Base-by-base conservation (phyloP, 2,113 vertebrate genomes). In the Grallaria varia region DNA sequence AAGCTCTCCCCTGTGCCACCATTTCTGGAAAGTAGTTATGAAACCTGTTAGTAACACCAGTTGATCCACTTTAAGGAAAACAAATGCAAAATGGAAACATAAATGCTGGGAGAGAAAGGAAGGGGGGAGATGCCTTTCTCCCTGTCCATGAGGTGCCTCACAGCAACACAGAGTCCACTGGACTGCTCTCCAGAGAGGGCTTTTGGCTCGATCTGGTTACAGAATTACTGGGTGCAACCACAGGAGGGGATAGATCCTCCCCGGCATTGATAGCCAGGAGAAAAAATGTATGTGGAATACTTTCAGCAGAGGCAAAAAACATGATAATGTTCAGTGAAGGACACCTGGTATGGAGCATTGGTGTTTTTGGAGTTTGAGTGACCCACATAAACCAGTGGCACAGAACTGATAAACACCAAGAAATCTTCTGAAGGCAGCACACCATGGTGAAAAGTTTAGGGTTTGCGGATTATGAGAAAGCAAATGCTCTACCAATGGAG, bases 161-260 rank as follows among this genome's bases (percentile, higher is more conserved):
- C 0, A 1, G 25, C 64, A 55, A 21, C 30, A 23, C 1, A 2
- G 30, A 4, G 39, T 33, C 23, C 6, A 3, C 25, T 21, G 27
- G 33, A 50, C 84, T 82, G 8, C 3, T 0, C 33, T 59, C 35
- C 44, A 45, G 42, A n/a, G 25, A n/a, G 21, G 30, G 18, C 1
- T 69, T 76, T 40, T 67, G 31, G 14, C 60, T 87, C 6, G 0
- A 45, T n/a, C 21, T 28, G 33, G 8, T 22, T n/a, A 25, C 20
- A 63, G 64, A 74, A 52, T 49, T 67, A 4, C 56, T 86, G n/a
- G 12, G 7, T 89, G 49, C 67, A 88, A 44, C 42, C 3, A 4
- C 0, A 12, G 69, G 39, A 81, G 53, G 35, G 6, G 52, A 30
- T 0, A 39, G 49, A 55, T 17, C 30, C 52, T 93, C 23, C 33